phyloP scores from a whole-genome alignment of 2,888 invertebrate species.

The Drosophila vallismaia region DNA sequence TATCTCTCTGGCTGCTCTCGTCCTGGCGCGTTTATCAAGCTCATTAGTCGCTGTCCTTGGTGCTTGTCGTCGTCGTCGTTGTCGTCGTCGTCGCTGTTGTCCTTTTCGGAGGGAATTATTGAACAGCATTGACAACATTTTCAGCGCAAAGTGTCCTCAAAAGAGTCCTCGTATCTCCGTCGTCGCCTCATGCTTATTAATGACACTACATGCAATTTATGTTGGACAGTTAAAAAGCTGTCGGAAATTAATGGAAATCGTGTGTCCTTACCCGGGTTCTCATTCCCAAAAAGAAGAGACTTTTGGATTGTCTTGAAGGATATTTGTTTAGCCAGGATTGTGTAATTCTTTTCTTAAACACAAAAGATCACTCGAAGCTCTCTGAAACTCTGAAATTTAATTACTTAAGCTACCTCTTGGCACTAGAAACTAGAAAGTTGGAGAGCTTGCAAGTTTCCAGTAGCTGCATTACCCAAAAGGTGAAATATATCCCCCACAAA shows the following conservation, averaged over 20 bases:
- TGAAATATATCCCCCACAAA: slow-evolving; percentile 18
- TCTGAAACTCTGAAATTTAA: slow-evolving; percentile 17
- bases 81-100: slow-evolving; percentile 43
- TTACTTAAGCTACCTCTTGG: slow-evolving; percentile 32
- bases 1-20: slow-evolving; percentile 27
- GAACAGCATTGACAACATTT: slow-evolving; percentile 80
- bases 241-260: slow-evolving; percentile 63
- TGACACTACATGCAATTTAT: slow-evolving; percentile 75
- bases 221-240: slow-evolving; percentile 66
- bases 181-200: slow-evolving; percentile 75
- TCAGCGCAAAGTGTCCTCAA: slow-evolving; percentile 55
- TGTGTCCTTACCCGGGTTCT: slow-evolving; percentile 12
- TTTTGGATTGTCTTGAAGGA: too few species aligned
- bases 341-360: not conserved
- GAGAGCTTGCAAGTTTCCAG: slow-evolving; percentile 14
- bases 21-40: slow-evolving; percentile 48
- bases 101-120: slow-evolving; percentile 69
- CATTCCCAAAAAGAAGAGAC: too few species aligned
- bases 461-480: slow-evolving; percentile 34
- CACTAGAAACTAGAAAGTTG: slow-evolving; percentile 14
- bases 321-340: slow-evolving; percentile 5
- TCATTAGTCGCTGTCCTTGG: slow-evolving; percentile 50
- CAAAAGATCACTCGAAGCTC: not conserved
- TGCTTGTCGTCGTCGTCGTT: slow-evolving; percentile 22
- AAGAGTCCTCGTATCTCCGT: slow-evolving; percentile 3